phyloP scores from a whole-genome alignment of 2,888 invertebrate genomes.

The Ectemnius continuus region DNA sequence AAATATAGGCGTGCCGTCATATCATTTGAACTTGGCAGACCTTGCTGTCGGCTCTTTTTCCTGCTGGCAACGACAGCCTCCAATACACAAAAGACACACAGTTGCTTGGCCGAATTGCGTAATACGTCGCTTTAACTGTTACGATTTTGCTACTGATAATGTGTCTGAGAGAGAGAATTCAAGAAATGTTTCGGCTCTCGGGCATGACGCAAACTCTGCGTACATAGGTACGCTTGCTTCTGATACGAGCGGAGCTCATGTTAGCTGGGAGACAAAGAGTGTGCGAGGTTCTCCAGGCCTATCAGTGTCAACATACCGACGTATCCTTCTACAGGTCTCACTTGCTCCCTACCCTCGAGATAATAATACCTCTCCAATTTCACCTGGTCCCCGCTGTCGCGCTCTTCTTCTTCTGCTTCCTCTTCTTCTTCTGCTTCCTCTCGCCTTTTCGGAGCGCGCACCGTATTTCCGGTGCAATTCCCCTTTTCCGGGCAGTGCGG shows the following conservation, averaged over 20 bases:
- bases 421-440: constrained; percentile 35
- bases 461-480: constrained; percentile 56
- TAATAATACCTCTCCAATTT: constrained; percentile 58
- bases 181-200: too few species aligned
- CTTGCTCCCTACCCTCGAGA: constrained; percentile 35
- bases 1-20: constrained; percentile 60
- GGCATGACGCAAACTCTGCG: too few species aligned
- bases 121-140: neutral
- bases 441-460: constrained; percentile 39
- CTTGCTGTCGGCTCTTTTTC: constrained; percentile 32
- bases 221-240: neutral
- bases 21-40: constrained; percentile 47
- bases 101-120: neutral
- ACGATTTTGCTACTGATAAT: too few species aligned
- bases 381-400: constrained; percentile 37
- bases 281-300: constrained; percentile 18
- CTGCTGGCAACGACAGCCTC: neutral
- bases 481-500: constrained; percentile 41
- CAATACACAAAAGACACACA: neutral
- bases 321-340: constrained; percentile 35
- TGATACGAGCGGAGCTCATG: neutral
- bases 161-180: too few species aligned
- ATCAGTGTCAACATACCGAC: constrained; percentile 57
- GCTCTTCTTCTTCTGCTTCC: constrained; percentile 24
- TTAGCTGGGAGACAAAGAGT: neutral